Evolutionary conservation across 2,888 invertebrate species (phyloP), one percentile per base, ranked within the genome.

Genomic region (Drosophila rellima): DNA sequence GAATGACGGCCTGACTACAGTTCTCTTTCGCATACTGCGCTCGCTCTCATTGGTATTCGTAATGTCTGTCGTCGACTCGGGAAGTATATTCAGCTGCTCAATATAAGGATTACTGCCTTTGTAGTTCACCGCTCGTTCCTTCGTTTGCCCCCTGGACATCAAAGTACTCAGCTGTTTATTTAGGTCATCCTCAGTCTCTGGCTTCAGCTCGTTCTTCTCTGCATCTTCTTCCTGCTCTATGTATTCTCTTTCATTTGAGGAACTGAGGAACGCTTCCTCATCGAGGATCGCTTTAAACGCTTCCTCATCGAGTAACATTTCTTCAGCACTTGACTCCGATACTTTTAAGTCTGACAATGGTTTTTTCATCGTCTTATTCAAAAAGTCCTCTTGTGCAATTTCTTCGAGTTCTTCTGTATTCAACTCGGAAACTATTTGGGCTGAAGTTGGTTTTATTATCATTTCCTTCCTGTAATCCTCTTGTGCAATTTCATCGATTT

Each of bases 81-180:
- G 11, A 17, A 54, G 10, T n/a, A n/a, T 48, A 3, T 18, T 44
- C 13, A 6, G 13, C 3, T 63, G n/a, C 20, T 8, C 7, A 0
- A 11, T 1, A 10, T 62, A 82, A 0, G 80, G 82, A 68, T 68
- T 44, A 0, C 2, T 3, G 1, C 80, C 79, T 2, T 23, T 62
- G n/a, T 63, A 76, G 11, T 42, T 54, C 0, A 71, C 69, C 3
- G 3, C 6, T 6, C 40, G 39, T n/a, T 62, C 40, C 13, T 33
- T 64, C 0, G 20, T 0, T 10, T 35, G 15, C 0, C 48, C 51
- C 8, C 23, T 61, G 0, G 62, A 57, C 59, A 71, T 23, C 10
- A 66, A n/a, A 62, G n/a, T 15, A 5, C 50, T 51, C 0, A 17
- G 18, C 8, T 48, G 7, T 5, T 47, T 50, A 6, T 47, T 23